Conservation (phyloP, 2,797 vertebrate species). For the Vireo griseus region DNA sequence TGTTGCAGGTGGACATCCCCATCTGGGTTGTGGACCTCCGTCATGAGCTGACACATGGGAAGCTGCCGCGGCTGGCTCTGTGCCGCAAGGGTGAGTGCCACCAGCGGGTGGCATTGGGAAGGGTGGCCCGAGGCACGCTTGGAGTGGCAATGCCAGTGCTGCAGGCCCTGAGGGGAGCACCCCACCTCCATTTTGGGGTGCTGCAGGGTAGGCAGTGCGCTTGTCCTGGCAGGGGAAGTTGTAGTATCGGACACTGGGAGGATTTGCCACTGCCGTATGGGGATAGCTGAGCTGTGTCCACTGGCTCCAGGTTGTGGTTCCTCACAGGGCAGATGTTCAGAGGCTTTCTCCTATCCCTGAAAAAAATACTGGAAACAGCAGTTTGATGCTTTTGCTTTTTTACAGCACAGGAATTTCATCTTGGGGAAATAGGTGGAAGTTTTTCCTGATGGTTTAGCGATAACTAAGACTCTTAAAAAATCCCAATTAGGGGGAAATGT, state of each 20-base stretch:
- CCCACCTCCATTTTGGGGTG: fast-evolving
- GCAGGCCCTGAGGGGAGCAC: neutral
- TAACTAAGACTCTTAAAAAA: neutral
- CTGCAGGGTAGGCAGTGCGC: fast-evolving
- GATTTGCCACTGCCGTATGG: neutral
- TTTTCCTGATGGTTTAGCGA: neutral
- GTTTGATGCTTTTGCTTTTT: neutral
- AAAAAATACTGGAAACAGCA: neutral
- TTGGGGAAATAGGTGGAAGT: neutral
- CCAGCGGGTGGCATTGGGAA: fast-evolving
- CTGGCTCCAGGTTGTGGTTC: neutral
- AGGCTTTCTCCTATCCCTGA: neutral
- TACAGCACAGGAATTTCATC: neutral
- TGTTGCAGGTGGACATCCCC: slow-evolving; percentile 84
- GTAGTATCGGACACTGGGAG: neutral
- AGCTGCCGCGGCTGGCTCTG: slow-evolving; percentile 84
- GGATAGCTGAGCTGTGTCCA: neutral
- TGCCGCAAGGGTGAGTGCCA: slow-evolving; percentile 84
- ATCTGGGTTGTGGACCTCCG: slow-evolving; percentile 93
- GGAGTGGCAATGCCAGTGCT: neutral
- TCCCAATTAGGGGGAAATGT: neutral
- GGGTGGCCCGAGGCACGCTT: fast-evolving
- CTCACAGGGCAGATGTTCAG: neutral
- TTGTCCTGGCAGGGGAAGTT: neutral
- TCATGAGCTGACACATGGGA: slow-evolving; percentile 90